Percentiles rank a stretch among this genome's conserved stretches.
These are phyloP conservation scores for Dryas iulia DNA, from an alignment of 1,140 invertebrate genomes.

Conservation along the genomic window DNA sequence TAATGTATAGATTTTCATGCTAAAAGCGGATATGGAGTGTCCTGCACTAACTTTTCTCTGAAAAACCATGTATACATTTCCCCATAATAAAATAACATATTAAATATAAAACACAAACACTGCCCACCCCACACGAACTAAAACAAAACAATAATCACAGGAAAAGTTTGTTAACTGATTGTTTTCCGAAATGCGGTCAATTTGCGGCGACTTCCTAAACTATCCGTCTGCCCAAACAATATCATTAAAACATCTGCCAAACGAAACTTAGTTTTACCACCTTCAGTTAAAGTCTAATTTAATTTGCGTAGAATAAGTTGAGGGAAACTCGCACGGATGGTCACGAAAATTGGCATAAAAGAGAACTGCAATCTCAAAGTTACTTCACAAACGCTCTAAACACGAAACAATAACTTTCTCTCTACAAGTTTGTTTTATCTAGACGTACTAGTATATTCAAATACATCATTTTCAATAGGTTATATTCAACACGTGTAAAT, in stretches of 20 bases:
- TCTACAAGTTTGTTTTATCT: not conserved
- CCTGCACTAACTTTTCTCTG: too few relatives aligned
- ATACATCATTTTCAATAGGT: not conserved
- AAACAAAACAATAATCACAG: conserved; percentile 4
- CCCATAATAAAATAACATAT: too few relatives aligned
- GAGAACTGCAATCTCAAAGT: conserved; percentile 21
- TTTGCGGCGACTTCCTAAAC: conserved; percentile 47
- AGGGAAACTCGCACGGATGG: conserved; percentile 17
- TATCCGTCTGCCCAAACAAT: conserved; percentile 32
- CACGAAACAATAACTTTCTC: not conserved
- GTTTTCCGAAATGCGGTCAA: conserved; percentile 53
- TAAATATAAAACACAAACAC: not conserved
- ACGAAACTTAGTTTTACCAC: conserved; percentile 20
- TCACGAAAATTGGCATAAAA: conserved; percentile 18
- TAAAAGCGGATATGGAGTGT: too few relatives aligned
- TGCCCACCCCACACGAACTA: not conserved
- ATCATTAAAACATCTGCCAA: conserved; percentile 9
- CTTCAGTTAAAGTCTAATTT: conserved; percentile 22
- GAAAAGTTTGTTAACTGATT: conserved; percentile 39
- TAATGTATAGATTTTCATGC: too few relatives aligned
- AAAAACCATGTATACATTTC: too few relatives aligned
- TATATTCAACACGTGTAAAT: not conserved
- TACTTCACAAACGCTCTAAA: not conserved
- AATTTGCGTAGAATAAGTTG: not conserved
- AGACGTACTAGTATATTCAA: not conserved